A percentile compares a stretch with the other conserved stretches of the same genome.
These are phyloP conservation scores for Dissostichus mawsoni DNA, from an alignment of 2,113 vertebrate species.

Conservation along the genomic window DNA sequence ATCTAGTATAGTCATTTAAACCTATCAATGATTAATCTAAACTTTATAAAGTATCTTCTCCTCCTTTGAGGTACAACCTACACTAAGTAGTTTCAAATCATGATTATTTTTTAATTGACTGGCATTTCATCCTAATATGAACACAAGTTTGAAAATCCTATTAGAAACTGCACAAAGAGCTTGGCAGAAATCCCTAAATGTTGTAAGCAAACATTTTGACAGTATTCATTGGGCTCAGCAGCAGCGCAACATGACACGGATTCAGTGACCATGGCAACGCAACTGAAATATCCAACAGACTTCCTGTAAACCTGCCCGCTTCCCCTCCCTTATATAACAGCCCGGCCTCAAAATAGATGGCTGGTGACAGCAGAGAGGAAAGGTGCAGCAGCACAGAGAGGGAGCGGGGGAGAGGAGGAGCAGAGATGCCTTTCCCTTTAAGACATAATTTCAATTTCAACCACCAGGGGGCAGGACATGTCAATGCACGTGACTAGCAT, in stretches of 20 bases:
- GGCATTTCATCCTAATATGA: not conserved
- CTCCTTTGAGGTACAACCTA: not conserved
- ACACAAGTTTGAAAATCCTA: not conserved
- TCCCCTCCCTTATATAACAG: conserved; percentile 40
- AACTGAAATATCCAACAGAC: conserved; percentile 8
- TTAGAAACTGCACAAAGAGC: not conserved
- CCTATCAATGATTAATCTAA: not conserved
- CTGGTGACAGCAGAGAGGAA: not conserved
- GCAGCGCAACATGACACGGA: conserved; percentile 6
- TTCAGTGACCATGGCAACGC: conserved; percentile 12
- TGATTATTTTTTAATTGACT: not conserved
- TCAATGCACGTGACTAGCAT: not conserved
- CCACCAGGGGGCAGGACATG: conserved; percentile 65
- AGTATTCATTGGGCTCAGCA: not conserved
- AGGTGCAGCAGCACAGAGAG: not conserved
- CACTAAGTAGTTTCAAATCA: not conserved
- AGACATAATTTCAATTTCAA: not conserved
- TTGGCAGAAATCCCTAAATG: not conserved
- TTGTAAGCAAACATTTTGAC: not conserved
- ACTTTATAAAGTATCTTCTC: not conserved
- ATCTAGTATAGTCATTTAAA: not conserved
- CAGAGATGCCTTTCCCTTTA: conserved; percentile 4
- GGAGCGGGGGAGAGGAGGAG: not conserved
- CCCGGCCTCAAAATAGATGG: conserved; percentile 10
- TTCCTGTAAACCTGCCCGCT: conserved; percentile 40